Conservation (phyloP, 2,113 vertebrate genomes). For the Cyprinodon tularosa region DNA sequence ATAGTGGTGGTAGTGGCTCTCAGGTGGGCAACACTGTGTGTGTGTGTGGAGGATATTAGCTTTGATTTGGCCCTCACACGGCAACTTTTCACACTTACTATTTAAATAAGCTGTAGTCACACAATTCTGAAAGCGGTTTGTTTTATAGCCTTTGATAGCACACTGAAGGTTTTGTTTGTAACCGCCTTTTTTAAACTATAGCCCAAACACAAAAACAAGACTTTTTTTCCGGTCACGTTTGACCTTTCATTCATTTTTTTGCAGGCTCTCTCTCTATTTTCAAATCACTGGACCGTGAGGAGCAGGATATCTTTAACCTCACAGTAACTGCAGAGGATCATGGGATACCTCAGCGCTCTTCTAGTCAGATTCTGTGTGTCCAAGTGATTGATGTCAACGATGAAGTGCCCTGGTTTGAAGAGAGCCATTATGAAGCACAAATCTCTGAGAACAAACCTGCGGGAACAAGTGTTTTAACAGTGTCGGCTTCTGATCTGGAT, state of each 20-base stretch:
- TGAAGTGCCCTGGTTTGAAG: conserved; percentile 87
- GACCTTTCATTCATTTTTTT: conserved; percentile 34
- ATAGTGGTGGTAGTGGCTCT: conserved; percentile 61
- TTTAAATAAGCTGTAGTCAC: conserved; percentile 49
- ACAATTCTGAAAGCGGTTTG: conserved; percentile 32
- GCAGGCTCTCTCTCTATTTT: conserved; percentile 91
- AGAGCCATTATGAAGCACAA: conserved; percentile 83
- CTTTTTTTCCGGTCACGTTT: conserved; percentile 31
- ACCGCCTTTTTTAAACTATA: conserved; percentile 21
- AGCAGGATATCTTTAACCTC: conserved; percentile 86
- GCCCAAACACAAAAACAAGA: conserved; percentile 31
- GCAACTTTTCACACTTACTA: conserved; percentile 59
- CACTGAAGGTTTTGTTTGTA: conserved; percentile 21
- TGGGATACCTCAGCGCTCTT: conserved; percentile 83
- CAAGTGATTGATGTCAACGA: conserved; percentile 94
- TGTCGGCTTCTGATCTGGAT: conserved; percentile 88
- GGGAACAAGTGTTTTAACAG: conserved; percentile 84
- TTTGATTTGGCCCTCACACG: conserved; percentile 68
- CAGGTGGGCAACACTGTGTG: conserved; percentile 72
- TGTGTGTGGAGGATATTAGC: conserved; percentile 57
- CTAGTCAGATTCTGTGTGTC: conserved; percentile 83
- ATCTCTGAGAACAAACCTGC: conserved; percentile 86
- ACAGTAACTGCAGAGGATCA: conserved; percentile 90
- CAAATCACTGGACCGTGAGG: conserved; percentile 90
- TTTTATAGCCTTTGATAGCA: conserved; percentile 58